phyloP scores from a whole-genome alignment of 2,113 vertebrate species.

The Hyaena hyaena region DNA sequence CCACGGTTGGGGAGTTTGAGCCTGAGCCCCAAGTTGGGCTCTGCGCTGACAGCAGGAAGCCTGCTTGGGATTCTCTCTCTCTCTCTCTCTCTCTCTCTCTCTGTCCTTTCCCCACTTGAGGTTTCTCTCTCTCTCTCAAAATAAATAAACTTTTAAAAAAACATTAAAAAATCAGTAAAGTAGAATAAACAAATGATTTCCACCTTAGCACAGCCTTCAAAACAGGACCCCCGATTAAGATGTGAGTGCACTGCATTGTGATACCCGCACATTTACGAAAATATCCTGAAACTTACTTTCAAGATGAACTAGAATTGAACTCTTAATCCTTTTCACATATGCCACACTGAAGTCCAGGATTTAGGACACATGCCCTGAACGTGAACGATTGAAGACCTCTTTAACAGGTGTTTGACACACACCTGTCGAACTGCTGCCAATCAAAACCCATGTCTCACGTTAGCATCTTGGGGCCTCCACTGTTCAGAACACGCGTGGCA shows the following conservation, averaged over 20 bases:
- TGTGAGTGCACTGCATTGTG: too few relatives aligned
- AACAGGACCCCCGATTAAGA: neutral
- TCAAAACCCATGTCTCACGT: neutral
- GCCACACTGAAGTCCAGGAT: neutral
- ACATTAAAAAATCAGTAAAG: too few relatives aligned
- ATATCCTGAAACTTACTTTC: neutral
- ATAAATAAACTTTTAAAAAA: too few relatives aligned
- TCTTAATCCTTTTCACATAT: neutral
- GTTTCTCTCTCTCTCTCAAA: too few relatives aligned
- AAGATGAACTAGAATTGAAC: neutral
- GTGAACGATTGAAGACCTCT: neutral
- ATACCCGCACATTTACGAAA: too few relatives aligned
- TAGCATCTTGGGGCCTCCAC: neutral
- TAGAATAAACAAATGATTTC: rapidly evolving
- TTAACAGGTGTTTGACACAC: neutral
- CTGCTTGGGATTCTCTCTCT: too few relatives aligned
- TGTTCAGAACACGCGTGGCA: neutral
- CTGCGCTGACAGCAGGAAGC: too few relatives aligned
- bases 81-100: too few relatives aligned
- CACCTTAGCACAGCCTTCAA: neutral
- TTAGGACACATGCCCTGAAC: neutral
- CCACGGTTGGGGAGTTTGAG: too few relatives aligned
- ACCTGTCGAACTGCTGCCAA: neutral
- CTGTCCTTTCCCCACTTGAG: too few relatives aligned
- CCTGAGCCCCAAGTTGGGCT: too few relatives aligned